Evolutionary conservation across 2,113 vertebrate genomes (phyloP).

Genomic region (Paramisgurnus dabryanus): DNA sequence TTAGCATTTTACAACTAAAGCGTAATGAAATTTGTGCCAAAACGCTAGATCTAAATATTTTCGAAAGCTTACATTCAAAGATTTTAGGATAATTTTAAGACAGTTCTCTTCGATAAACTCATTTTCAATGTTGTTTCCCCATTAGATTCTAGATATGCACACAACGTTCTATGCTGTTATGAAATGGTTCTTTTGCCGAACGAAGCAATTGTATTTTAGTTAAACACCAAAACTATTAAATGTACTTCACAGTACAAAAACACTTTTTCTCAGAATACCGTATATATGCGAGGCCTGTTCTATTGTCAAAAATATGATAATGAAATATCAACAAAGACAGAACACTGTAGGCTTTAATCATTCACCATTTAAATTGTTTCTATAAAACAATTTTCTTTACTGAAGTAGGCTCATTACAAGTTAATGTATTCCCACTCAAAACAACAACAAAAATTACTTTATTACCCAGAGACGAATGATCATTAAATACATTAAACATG

Average conservation of each 20-base stretch:
- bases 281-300: slow-evolving; percentile 54
- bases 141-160: slow-evolving; percentile 71
- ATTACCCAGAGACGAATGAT: background rate
- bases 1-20: background rate
- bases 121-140: background rate
- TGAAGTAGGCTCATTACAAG: background rate
- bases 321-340: slow-evolving; percentile 84
- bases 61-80: background rate
- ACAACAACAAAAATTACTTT: background rate
- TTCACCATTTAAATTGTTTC: background rate
- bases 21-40: background rate
- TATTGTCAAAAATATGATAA: slow-evolving; percentile 80
- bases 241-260: background rate
- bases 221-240: background rate
- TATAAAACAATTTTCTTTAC: background rate
- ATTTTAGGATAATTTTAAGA: too few relatives aligned
- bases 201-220: background rate
- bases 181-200: background rate
- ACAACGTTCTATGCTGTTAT: slow-evolving; percentile 61
- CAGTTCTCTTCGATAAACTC: background rate
- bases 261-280: slow-evolving; percentile 6
- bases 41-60: background rate
- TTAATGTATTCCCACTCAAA: background rate
- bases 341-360: background rate
- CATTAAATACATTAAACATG: background rate